These are phyloP conservation scores for cattle (Bos taurus) DNA, from an alignment of 2,113 vertebrate species.

Conservation along the genomic window ARS-UCD2.0 NC_037331.1:85400001-85400500, in stretches of 20 bases:
- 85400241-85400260: background rate
- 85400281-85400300: background rate
- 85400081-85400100: background rate
- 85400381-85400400: background rate
- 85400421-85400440: background rate
- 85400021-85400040: background rate
- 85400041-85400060: background rate
- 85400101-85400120: background rate
- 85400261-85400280: background rate
- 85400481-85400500: background rate
- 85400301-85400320: background rate
- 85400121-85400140: background rate
- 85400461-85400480: background rate
- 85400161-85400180: background rate
- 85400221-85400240: background rate
- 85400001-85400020: background rate
- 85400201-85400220: background rate
- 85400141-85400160: background rate
- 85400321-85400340: background rate
- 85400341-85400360: background rate
- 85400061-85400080: background rate
- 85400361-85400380: background rate
- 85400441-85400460: background rate
- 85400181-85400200: background rate
- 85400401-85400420: background rate